Evolutionary conservation across 2,888 invertebrate species (phyloP).

Genomic region (Augiades crinisus): DNA sequence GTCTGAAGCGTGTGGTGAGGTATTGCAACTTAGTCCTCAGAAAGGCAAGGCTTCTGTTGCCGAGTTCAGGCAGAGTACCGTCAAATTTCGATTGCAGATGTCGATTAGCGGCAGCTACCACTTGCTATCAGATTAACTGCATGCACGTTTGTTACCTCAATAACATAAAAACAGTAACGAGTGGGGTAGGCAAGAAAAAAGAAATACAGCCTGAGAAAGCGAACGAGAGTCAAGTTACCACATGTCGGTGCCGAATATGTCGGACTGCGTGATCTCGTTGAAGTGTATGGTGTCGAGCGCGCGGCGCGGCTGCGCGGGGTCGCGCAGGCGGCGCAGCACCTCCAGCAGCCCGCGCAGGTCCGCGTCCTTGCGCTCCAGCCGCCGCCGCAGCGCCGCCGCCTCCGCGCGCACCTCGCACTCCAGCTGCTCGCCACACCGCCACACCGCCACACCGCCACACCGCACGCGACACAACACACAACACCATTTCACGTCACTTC

Average conservation of each 20-base stretch:
- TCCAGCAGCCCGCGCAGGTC: slow-evolving; percentile 79
- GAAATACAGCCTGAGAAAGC: too few relatives aligned
- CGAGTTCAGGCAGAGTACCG: too few relatives aligned
- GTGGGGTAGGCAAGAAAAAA: too few relatives aligned
- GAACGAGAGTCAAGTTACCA: slow-evolving; percentile 57
- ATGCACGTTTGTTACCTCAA: too few relatives aligned
- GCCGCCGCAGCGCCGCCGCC: slow-evolving; percentile 56
- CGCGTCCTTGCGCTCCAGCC: slow-evolving; percentile 67
- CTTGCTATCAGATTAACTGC: too few relatives aligned
- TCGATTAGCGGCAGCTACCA: too few relatives aligned
- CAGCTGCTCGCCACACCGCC: slow-evolving; percentile 46
- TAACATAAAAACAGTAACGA: too few relatives aligned
- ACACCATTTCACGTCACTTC: too few relatives aligned
- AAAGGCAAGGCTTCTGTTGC: too few relatives aligned
- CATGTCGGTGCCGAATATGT: slow-evolving; percentile 60
- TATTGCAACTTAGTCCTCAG: too few relatives aligned
- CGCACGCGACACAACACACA: not conserved
- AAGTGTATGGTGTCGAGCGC: slow-evolving; percentile 79
- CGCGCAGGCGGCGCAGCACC: slow-evolving; percentile 72
- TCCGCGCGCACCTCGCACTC: slow-evolving; percentile 59
- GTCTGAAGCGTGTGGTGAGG: too few relatives aligned
- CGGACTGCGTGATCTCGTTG: slow-evolving; percentile 71
- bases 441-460: not conserved
- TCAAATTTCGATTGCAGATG: too few relatives aligned
- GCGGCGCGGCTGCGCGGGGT: slow-evolving; percentile 49